These are phyloP conservation scores for Lymantria monacha DNA, from an alignment of 2,888 invertebrate species.

Conservation along the genomic window DNA sequence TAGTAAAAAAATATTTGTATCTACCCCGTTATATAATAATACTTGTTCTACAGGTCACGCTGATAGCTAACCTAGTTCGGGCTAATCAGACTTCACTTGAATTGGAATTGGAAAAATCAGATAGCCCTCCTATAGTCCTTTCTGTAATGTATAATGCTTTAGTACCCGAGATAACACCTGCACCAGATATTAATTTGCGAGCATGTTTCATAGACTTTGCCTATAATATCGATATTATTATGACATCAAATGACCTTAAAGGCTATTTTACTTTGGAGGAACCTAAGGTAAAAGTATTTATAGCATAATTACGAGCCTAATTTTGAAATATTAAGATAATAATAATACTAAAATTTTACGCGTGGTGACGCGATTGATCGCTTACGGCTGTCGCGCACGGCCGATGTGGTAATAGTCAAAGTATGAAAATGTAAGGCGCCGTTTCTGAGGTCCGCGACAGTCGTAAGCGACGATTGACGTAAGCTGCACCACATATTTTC, in stretches of 20 bases:
- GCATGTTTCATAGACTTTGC: constrained; percentile 83
- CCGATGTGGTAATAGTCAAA: no score
- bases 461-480: no score
- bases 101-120: constrained; percentile 81
- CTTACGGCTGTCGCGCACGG: no score
- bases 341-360: no score
- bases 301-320: neutral
- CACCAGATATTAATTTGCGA: constrained; percentile 75
- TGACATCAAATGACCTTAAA: constrained; percentile 72
- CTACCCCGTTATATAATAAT: no score
- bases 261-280: constrained; percentile 53
- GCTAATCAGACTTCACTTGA: constrained; percentile 69
- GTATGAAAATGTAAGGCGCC: no score
- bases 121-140: constrained; percentile 76
- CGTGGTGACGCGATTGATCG: no score
- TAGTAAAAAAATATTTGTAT: no score
- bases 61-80: constrained; percentile 79
- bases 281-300: constrained; percentile 13
- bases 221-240: constrained; percentile 70
- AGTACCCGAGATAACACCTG: constrained; percentile 73
- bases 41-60: constrained; percentile 63
- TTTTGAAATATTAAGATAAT: no score
- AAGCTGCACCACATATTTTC: no score
- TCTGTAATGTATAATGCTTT: constrained; percentile 77
- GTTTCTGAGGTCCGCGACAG: no score